Conservation (phyloP, 2,888 invertebrate species). For the Patella caerulea region DNA sequence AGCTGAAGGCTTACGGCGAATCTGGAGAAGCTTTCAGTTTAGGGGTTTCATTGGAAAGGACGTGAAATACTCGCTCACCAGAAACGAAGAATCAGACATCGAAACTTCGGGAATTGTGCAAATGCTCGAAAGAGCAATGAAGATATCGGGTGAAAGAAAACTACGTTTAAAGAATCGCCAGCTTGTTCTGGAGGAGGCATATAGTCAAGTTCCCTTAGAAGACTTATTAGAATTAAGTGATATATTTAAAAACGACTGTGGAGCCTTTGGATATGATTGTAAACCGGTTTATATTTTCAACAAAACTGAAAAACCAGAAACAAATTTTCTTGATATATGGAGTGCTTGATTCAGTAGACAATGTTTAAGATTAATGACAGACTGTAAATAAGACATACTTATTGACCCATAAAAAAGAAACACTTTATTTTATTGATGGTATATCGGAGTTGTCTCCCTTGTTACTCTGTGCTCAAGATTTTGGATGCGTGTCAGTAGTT, state of each 20-base stretch:
- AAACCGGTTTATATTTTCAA: neutral
- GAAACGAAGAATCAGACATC: neutral
- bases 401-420: no score
- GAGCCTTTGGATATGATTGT: neutral
- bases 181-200: neutral
- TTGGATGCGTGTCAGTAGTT: no score
- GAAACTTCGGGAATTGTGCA: neutral
- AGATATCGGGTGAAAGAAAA: neutral
- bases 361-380: no score
- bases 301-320: neutral
- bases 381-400: no score
- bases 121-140: neutral
- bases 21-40: constrained; percentile 2
- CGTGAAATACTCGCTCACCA: neutral
- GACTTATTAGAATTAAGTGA: neutral
- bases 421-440: no score
- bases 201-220: neutral
- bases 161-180: neutral
- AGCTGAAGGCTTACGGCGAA: neutral
- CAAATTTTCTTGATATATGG: neutral
- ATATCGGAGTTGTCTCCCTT: no score
- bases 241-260: constrained; percentile 1
- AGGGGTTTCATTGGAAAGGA: neutral
- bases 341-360: neutral
- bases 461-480: no score